These are phyloP conservation scores for Lepus townsendii DNA, from an alignment of 2,797 vertebrate species.

Conservation along the genomic window DNA sequence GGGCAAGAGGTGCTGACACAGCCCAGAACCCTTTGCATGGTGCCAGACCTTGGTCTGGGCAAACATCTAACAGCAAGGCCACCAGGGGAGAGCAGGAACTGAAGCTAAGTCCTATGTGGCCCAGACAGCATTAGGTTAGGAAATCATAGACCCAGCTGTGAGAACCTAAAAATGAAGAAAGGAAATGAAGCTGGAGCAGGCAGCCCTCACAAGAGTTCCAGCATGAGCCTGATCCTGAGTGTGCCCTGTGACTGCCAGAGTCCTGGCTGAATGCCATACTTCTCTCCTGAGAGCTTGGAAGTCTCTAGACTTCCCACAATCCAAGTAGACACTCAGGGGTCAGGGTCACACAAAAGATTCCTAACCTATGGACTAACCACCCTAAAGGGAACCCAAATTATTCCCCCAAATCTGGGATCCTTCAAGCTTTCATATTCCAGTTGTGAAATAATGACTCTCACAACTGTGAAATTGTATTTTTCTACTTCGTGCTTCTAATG, in stretches of 20 bases:
- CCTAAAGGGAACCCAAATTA: not conserved
- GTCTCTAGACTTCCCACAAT: not conserved
- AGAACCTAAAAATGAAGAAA: not conserved
- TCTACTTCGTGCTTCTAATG: slow-evolving; percentile 57
- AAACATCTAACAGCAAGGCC: slow-evolving; percentile 45
- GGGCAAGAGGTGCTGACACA: slow-evolving; percentile 35
- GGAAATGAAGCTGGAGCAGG: not conserved
- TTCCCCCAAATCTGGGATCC: slow-evolving; percentile 29
- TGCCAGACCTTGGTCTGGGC: not conserved
- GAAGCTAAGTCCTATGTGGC: not conserved
- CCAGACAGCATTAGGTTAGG: not conserved
- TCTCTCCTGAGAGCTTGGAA: not conserved
- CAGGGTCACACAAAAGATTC: not conserved
- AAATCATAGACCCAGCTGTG: not conserved
- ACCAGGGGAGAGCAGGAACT: not conserved
- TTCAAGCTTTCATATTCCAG: slow-evolving; percentile 51
- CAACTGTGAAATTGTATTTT: slow-evolving; percentile 64
- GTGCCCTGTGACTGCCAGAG: not conserved
- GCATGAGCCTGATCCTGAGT: not conserved
- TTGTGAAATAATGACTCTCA: slow-evolving; percentile 56
- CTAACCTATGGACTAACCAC: slow-evolving; percentile 2
- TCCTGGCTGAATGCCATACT: not conserved
- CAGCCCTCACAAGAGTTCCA: not conserved
- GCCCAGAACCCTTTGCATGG: slow-evolving; percentile 52
- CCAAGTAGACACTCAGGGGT: not conserved